Evolutionary conservation across 1,140 invertebrate species (phyloP).

Genomic region (Triops cancriformis): DNA sequence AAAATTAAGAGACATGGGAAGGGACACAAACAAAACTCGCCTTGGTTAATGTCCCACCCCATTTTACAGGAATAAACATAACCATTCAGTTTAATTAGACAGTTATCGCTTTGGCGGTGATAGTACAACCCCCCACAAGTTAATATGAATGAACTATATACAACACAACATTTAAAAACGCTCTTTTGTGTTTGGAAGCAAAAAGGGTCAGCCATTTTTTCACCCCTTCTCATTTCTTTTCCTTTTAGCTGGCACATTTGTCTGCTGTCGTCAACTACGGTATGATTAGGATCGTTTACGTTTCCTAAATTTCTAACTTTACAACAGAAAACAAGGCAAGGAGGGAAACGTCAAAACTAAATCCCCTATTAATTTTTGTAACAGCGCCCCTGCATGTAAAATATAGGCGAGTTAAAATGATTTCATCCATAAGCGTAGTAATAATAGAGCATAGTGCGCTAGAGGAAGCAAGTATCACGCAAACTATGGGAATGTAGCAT

Average conservation of each 20-base stretch:
- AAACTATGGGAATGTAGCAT: constrained; percentile 10
- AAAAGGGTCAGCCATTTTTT: not conserved
- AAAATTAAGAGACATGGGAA: constrained; percentile 18
- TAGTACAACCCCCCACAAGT: constrained; percentile 23
- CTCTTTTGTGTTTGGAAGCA: not conserved
- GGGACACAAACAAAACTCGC: constrained; percentile 18
- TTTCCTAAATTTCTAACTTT: not conserved
- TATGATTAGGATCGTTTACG: not conserved
- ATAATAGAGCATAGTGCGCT: not conserved
- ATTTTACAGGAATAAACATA: not conserved
- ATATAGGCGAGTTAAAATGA: not conserved
- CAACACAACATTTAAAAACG: constrained; percentile 16
- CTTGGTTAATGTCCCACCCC: not conserved
- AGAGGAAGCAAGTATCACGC: constrained; percentile 10
- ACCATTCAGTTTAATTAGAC: constrained; percentile 11
- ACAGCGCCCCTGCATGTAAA: not conserved
- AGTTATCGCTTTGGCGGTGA: constrained; percentile 16
- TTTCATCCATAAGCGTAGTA: not conserved
- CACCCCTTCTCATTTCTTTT: too few species aligned
- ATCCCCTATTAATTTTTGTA: not conserved
- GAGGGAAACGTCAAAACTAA: not conserved
- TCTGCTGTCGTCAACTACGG: not conserved
- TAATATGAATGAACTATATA: constrained; percentile 14
- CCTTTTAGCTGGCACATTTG: not conserved
- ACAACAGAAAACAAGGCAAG: not conserved